Percentiles rank a stretch among this genome's conserved stretches.
These are phyloP conservation scores for Agrilus planipennis DNA, from an alignment of 1,140 invertebrate species.

Conservation along the genomic window DNA sequence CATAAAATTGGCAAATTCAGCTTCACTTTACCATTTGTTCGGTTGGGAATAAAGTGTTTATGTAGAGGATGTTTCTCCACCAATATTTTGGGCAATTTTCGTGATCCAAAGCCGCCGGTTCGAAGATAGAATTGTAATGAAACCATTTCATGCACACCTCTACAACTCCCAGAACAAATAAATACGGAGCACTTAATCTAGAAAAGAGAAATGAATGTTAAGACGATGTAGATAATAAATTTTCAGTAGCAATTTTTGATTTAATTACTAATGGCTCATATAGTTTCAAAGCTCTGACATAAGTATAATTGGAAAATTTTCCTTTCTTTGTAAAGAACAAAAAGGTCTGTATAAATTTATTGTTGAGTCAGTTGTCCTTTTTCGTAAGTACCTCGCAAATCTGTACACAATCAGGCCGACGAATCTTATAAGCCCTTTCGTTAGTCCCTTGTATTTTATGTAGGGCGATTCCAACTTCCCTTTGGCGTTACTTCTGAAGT, in stretches of 20 bases:
- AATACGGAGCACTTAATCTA: constrained; percentile 70
- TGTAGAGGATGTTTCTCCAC: constrained; percentile 76
- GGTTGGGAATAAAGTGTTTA: constrained; percentile 74
- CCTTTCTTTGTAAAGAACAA: no score
- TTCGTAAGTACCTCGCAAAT: constrained; percentile 48
- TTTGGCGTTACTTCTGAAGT: constrained; percentile 69
- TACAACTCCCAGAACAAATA: constrained; percentile 68
- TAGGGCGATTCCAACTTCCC: constrained; percentile 62
- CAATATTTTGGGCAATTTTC: constrained; percentile 71
- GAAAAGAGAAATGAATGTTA: constrained; percentile 14
- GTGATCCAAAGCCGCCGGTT: constrained; percentile 67
- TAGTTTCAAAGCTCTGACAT: no score
- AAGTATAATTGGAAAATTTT: no score
- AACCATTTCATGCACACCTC: constrained; percentile 74
- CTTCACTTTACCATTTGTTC: constrained; percentile 58
- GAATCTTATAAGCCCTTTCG: constrained; percentile 59
- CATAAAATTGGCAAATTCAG: not conserved
- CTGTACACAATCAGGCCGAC: constrained; percentile 66
- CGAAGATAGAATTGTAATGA: constrained; percentile 66
- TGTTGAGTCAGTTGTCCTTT: no score
- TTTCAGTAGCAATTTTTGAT: not conserved
- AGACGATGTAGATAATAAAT: not conserved
- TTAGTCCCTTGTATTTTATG: constrained; percentile 56
- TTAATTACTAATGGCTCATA: no score
- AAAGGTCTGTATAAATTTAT: no score